Evolutionary conservation across 2,113 vertebrate genomes (phyloP).

Genomic region (Glareola pratincola): DNA sequence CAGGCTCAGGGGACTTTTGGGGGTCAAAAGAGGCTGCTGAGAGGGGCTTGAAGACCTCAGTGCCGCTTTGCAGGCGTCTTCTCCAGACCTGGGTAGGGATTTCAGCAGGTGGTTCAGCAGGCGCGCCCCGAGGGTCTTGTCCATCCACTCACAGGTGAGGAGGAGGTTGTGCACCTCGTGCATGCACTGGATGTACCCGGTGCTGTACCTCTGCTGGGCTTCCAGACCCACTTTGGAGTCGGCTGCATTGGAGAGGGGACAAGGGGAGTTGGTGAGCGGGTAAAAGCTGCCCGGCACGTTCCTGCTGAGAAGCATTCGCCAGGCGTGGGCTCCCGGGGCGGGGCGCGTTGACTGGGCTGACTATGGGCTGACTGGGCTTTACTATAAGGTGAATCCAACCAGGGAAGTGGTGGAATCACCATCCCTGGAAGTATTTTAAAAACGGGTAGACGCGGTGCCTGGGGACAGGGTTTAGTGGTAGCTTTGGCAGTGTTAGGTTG

Average conservation of each 20-base stretch:
- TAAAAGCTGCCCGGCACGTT: fast-evolving
- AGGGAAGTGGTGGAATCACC: not conserved
- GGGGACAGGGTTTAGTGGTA: not conserved
- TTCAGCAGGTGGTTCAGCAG: conserved; percentile 86
- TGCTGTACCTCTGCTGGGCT: conserved; percentile 87
- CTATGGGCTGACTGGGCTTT: not conserved
- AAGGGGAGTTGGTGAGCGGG: not conserved
- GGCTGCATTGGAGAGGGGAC: not conserved
- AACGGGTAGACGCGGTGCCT: not conserved
- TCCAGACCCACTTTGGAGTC: conserved; percentile 79
- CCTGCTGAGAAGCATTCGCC: not conserved
- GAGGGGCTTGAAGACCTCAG: not conserved
- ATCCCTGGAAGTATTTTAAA: not conserved
- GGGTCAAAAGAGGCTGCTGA: not conserved
- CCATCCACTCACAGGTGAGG: conserved; percentile 90
- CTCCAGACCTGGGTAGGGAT: conserved; percentile 77
- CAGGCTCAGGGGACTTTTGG: not conserved
- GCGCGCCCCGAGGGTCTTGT: conserved; percentile 84
- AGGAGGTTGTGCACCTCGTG: conserved; percentile 90
- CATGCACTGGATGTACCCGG: conserved; percentile 90
- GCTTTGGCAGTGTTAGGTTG: not conserved
- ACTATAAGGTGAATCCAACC: not conserved
- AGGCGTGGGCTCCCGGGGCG: not conserved
- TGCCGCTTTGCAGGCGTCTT: conserved; percentile 53
- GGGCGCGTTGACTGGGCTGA: not conserved